phyloP scores from a whole-genome alignment of 2,888 invertebrate species.

The Blera fallax region DNA sequence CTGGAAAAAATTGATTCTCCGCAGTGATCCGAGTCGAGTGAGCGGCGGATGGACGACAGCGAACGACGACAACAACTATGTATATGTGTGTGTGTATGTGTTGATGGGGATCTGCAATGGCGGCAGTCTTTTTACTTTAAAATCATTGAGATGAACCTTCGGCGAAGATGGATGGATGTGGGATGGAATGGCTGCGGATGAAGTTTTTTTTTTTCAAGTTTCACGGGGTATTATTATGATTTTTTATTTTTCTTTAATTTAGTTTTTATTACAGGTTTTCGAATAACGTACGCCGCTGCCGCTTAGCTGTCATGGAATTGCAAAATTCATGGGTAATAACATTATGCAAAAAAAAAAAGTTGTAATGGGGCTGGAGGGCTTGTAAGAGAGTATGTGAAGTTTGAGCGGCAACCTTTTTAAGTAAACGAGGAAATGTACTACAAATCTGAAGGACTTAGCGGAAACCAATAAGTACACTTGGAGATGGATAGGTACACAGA shows the following conservation, averaged over 20 bases:
- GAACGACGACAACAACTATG: slow-evolving; percentile 8
- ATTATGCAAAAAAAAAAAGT: slow-evolving; percentile 57
- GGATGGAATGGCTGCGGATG: slow-evolving; percentile 63
- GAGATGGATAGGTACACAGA: no score
- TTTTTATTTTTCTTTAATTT: slow-evolving; percentile 54
- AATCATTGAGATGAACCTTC: slow-evolving; percentile 67
- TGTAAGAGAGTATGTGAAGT: background rate
- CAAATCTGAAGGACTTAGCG: slow-evolving; percentile 14
- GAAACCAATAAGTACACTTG: background rate
- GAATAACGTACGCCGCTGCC: slow-evolving; percentile 9
- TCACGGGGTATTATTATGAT: slow-evolving; percentile 58
- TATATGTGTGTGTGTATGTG: background rate
- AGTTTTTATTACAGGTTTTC: slow-evolving; percentile 55
- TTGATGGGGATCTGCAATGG: slow-evolving; percentile 63
- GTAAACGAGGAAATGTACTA: background rate
- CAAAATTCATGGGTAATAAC: slow-evolving; percentile 53
- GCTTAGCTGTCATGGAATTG: background rate
- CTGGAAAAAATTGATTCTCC: slow-evolving; percentile 69
- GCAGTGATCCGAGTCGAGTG: slow-evolving; percentile 50
- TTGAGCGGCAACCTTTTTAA: background rate
- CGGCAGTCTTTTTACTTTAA: slow-evolving; percentile 56
- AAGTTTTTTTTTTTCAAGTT: slow-evolving; percentile 9
- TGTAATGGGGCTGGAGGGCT: slow-evolving; percentile 11
- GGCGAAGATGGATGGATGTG: slow-evolving; percentile 71
- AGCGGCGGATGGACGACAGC: slow-evolving; percentile 26